These are phyloP conservation scores for Archocentrus centrarchus DNA, from an alignment of 2,113 vertebrate species.

Conservation along the genomic window DNA sequence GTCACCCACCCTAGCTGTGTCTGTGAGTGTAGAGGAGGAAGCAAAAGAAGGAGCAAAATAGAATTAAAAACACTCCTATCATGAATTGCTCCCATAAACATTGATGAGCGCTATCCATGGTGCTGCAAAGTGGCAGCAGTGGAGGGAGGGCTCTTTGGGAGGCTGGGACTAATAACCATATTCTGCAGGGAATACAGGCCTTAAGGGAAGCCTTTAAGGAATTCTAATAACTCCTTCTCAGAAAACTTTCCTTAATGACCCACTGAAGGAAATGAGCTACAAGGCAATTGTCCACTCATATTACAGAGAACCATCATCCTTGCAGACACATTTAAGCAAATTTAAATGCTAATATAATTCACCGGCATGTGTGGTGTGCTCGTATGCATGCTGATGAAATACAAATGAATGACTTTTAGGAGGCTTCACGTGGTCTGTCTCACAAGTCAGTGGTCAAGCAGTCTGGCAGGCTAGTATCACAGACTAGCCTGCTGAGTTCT, in stretches of 20 bases:
- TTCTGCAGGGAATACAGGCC: constrained; percentile 58
- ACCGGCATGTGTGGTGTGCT: constrained; percentile 28
- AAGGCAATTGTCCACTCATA: constrained; percentile 54
- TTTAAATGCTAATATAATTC: constrained; percentile 74
- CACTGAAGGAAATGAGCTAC: constrained; percentile 47
- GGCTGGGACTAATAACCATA: constrained; percentile 45
- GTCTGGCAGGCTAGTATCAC: constrained; percentile 62
- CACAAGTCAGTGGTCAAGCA: constrained; percentile 61
- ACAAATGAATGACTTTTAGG: constrained; percentile 52
- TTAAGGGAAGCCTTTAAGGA: constrained; percentile 61
- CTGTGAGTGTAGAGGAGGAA: constrained; percentile 14
- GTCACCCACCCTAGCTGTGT: neutral
- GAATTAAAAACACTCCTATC: neutral
- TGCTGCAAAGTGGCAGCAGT: constrained; percentile 40
- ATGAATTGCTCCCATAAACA: constrained; percentile 6
- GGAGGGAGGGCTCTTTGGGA: constrained; percentile 45
- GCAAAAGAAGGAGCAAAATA: neutral
- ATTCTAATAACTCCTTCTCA: constrained; percentile 60
- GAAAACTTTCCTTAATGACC: constrained; percentile 59
- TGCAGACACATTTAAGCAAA: constrained; percentile 57
- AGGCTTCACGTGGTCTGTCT: constrained; percentile 48
- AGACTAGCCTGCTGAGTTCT: constrained; percentile 72
- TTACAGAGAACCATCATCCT: constrained; percentile 43
- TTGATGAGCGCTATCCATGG: constrained; percentile 61
- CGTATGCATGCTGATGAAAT: constrained; percentile 61